Evolutionary conservation across 1,140 invertebrate species (phyloP), one percentile per base, ranked within the genome.

Genomic region (Caenorhabditis remanei): DNA sequence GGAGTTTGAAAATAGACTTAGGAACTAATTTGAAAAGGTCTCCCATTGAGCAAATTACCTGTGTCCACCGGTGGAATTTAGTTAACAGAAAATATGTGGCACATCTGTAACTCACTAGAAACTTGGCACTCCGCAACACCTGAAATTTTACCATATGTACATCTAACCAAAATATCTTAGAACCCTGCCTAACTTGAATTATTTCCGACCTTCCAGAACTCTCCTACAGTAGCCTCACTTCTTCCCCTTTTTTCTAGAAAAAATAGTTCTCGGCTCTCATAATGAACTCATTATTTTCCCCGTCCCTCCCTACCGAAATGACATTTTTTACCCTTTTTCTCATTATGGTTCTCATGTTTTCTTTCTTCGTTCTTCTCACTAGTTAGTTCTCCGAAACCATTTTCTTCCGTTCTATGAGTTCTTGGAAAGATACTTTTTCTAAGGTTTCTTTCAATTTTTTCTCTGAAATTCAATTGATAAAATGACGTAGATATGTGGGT

Each of bases 211-310:
- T 32, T 32, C 32, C 32, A 32, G 32, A 32, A 32, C 32, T 32
- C 32, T 32, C 32, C 41, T 46, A 71, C 65, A 43, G 65, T 71
- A 71, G 3, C 41, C 61, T 1, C n/a, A 5, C 61, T n/a, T n/a
- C n/a, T 24, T 14, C 21, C 9, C n/a, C 32, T 19, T 19, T 43
- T 43, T 24, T 71, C 14, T 40, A 13, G 3, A 53, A 53, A 53
- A 53, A 13, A 32, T 63, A 21, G 11, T 63, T 63, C 21, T 11
- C 61, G 14, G 24, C 24, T 43, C 65, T 46, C 65, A 46, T 46
- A 11, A 43, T 71, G 65, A 43, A 71, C 65, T 71, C 65, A 71
- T 71, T 71, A 71, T 71, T 43, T 71, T 19, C 19, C 14, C 4
- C 16, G 19, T 61, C 56, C 8, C 56, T 21, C 56, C 56, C 21